phyloP scores from a whole-genome alignment of 2,797 vertebrate species.

The Sebastes hubbsi region DNA sequence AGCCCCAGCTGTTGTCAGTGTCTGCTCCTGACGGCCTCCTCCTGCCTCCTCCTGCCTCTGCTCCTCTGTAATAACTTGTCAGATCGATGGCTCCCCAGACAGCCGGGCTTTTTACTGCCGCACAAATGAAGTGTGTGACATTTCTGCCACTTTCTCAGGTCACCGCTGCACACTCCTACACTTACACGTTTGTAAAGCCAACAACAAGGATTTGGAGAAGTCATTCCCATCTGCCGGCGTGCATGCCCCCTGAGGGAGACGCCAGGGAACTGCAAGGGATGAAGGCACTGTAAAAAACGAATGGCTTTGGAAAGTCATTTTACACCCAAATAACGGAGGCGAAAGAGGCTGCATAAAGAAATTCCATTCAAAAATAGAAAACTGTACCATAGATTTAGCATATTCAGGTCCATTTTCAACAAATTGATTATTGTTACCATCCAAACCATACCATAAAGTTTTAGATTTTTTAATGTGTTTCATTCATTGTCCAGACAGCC shows the following conservation, averaged over 20 bases:
- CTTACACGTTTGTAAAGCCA: constrained; percentile 26
- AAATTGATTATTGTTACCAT: neutral
- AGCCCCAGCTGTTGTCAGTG: constrained; percentile 62
- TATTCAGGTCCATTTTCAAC: neutral
- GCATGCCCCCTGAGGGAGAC: neutral
- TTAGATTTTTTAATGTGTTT: neutral
- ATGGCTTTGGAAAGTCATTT: neutral
- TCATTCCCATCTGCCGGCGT: neutral
- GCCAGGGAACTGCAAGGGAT: neutral
- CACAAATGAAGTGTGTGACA: constrained; percentile 75
- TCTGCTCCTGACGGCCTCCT: constrained; percentile 63
- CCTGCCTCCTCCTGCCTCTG: constrained; percentile 54
- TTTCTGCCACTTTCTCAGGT: constrained; percentile 70
- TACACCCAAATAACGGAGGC: neutral
- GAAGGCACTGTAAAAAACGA: neutral
- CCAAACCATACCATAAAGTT: neutral
- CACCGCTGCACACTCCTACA: constrained; percentile 25
- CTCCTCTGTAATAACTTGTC: constrained; percentile 82
- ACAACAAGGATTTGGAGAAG: constrained; percentile 30
- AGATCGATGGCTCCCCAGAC: constrained; percentile 76
- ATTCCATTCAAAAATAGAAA: neutral
- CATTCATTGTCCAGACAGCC: neutral
- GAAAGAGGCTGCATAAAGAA: neutral
- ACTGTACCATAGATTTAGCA: neutral
- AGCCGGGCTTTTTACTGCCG: constrained; percentile 59